These are phyloP conservation scores for Listronotus bonariensis DNA, from an alignment of 1,140 invertebrate species.

Conservation along the genomic window DNA sequence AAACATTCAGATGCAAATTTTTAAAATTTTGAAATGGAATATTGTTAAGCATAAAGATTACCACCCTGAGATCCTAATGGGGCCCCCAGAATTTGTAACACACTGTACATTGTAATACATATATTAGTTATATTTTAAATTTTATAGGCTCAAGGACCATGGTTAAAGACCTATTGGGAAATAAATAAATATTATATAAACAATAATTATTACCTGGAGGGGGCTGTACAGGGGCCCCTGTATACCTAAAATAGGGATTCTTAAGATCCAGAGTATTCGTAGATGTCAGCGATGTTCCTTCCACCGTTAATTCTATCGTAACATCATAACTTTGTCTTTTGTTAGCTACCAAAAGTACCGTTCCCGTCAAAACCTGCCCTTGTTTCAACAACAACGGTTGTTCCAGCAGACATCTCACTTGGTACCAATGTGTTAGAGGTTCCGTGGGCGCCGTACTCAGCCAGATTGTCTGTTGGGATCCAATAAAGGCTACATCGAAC, in stretches of 20 bases:
- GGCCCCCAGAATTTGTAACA: too few species aligned
- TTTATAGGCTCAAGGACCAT: too few species aligned
- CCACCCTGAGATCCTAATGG: too few species aligned
- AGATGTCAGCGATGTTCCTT: constrained; percentile 82
- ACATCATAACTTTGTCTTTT: constrained; percentile 99
- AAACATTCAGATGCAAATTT: too few species aligned
- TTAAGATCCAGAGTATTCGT: constrained; percentile 96
- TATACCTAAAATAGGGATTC: constrained; percentile 97
- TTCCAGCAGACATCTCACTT: constrained; percentile 94
- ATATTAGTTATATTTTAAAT: too few species aligned
- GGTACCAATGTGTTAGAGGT: constrained; percentile 99
- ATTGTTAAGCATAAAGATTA: too few species aligned
- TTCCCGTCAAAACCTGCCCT: constrained; percentile 88
- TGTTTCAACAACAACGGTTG: constrained; percentile 94
- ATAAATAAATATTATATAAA: too few species aligned
- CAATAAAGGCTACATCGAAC: constrained; percentile 99
- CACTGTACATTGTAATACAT: too few species aligned
- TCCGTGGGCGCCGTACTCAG: constrained; percentile 98
- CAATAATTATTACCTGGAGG: constrained; percentile 67
- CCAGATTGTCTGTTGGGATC: constrained; percentile 90
- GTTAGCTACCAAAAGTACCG: constrained; percentile 89
- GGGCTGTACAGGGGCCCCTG: constrained; percentile 82
- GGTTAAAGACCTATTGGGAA: too few species aligned
- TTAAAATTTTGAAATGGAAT: too few species aligned
- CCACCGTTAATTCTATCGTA: constrained; percentile 91